Conservation (phyloP, 37 sponge, comb jelly and placozoan species). For the Eunapius fragilis region DNA sequence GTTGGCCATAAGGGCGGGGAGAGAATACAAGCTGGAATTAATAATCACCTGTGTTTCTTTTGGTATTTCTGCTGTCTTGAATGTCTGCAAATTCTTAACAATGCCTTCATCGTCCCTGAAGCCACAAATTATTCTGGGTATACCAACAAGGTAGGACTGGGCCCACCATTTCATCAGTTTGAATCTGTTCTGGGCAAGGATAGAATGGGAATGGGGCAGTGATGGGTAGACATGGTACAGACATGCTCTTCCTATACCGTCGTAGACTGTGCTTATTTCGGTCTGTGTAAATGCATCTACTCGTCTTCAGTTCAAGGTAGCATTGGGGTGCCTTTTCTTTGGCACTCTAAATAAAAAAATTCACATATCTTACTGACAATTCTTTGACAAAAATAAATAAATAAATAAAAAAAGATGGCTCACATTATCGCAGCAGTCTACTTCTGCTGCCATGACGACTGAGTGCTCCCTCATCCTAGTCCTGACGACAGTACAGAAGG, state of each 20-base stretch:
- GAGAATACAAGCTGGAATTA: not conserved
- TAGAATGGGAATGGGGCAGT: not conserved
- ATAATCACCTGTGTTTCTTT: constrained; percentile 62
- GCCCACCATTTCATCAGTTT: constrained; percentile 92
- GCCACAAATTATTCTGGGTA: constrained; percentile 85
- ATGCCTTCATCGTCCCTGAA: constrained; percentile 86
- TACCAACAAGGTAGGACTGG: constrained; percentile 84
- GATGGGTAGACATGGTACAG: not conserved
- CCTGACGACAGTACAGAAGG: constrained; percentile 77
- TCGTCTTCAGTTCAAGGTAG: constrained; percentile 90
- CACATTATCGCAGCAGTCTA: constrained; percentile 81
- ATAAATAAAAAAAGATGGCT: too few relatives aligned
- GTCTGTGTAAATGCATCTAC: constrained; percentile 68
- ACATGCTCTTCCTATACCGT: too few relatives aligned
- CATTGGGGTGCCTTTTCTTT: constrained; percentile 57
- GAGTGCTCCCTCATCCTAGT: constrained; percentile 75
- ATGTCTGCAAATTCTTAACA: constrained; percentile 61
- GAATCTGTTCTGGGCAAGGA: constrained; percentile 18
- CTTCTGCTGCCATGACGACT: constrained; percentile 87
- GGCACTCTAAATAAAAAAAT: constrained; percentile 6
- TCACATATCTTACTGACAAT: not conserved
- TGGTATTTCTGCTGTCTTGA: constrained; percentile 77
- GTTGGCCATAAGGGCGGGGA: not conserved
- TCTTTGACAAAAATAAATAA: too few relatives aligned
- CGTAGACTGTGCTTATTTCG: constrained; percentile 74